Percentiles rank a stretch among this genome's conserved stretches.
phyloP scores from a whole-genome alignment of 2,888 invertebrate genomes.

The Apoderus coryli region DNA sequence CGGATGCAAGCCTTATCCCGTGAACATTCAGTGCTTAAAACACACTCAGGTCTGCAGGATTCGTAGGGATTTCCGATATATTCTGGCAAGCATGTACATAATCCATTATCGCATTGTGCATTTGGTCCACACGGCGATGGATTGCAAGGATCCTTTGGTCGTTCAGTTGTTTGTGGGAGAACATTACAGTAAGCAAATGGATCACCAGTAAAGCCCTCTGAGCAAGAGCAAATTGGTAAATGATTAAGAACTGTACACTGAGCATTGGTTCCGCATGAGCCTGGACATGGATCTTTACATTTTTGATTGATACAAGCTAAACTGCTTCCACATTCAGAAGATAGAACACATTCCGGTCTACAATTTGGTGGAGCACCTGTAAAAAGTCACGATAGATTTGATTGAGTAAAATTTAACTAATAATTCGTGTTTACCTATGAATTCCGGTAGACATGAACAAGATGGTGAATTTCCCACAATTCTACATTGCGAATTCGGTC shows the following conservation, averaged over 20 bases:
- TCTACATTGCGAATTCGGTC: constrained; percentile 69
- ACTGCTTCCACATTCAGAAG: constrained; percentile 64
- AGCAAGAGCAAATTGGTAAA: constrained; percentile 66
- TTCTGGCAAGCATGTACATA: constrained; percentile 45
- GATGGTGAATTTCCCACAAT: constrained; percentile 56
- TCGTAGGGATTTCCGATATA: constrained; percentile 52
- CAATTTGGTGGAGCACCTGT: constrained; percentile 71
- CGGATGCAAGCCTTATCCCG: constrained; percentile 48
- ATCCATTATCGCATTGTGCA: constrained; percentile 48
- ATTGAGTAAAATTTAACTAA: too few species aligned
- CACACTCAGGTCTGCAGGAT: constrained; percentile 57
- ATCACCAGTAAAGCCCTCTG: constrained; percentile 64
- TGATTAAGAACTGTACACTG: constrained; percentile 67
- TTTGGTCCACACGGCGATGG: constrained; percentile 68
- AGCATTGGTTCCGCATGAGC: constrained; percentile 68
- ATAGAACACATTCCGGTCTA: constrained; percentile 65
- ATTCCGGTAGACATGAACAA: constrained; percentile 67
- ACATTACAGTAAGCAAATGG: constrained; percentile 58
- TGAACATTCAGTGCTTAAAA: constrained; percentile 49
- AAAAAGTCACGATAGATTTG: too few species aligned
- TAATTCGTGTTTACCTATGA: too few species aligned
- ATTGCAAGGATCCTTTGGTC: constrained; percentile 43
- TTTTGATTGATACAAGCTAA: constrained; percentile 64
- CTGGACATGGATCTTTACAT: constrained; percentile 71
- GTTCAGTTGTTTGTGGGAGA: constrained; percentile 33